Percentiles rank a stretch among this genome's conserved stretches.
Evolutionary conservation across 2,888 invertebrate genomes (phyloP).

Genomic region (Artemia sinica): DNA sequence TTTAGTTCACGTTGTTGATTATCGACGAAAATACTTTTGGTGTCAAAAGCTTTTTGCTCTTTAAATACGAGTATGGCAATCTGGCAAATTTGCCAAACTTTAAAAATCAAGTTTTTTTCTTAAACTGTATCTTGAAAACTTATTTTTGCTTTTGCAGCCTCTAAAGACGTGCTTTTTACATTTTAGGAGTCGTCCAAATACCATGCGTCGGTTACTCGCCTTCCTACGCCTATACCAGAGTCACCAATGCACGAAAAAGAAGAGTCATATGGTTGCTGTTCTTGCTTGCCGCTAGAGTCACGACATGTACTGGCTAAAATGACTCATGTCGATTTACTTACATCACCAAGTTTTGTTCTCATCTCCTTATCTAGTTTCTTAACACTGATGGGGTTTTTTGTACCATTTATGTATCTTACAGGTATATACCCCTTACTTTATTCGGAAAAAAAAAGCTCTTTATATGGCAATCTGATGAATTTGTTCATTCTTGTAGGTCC

Average conservation of each 20-base stretch:
- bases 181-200: constrained; percentile 25
- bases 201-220: constrained; percentile 27
- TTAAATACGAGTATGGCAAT: too few relatives aligned
- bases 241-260: constrained; percentile 29
- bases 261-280: constrained; percentile 33
- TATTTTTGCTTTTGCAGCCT: too few relatives aligned
- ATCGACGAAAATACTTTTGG: too few relatives aligned
- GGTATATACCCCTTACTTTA: constrained; percentile 29
- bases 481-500: too few relatives aligned
- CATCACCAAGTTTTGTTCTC: constrained; percentile 69
- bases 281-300: constrained; percentile 53
- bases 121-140: too few relatives aligned
- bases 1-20: too few relatives aligned
- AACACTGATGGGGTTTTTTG: constrained; percentile 88
- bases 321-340: constrained; percentile 68
- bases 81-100: too few relatives aligned
- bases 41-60: too few relatives aligned
- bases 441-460: too few relatives aligned
- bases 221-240: constrained; percentile 50
- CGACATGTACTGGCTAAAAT: constrained; percentile 57
- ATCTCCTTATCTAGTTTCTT: constrained; percentile 75
- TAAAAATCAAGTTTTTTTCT: too few relatives aligned
- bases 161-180: not conserved
- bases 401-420: constrained; percentile 65
- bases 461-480: too few relatives aligned